These are phyloP conservation scores for Limnephilus marmoratus DNA, from an alignment of 2,888 invertebrate species.

Conservation along the genomic window DNA sequence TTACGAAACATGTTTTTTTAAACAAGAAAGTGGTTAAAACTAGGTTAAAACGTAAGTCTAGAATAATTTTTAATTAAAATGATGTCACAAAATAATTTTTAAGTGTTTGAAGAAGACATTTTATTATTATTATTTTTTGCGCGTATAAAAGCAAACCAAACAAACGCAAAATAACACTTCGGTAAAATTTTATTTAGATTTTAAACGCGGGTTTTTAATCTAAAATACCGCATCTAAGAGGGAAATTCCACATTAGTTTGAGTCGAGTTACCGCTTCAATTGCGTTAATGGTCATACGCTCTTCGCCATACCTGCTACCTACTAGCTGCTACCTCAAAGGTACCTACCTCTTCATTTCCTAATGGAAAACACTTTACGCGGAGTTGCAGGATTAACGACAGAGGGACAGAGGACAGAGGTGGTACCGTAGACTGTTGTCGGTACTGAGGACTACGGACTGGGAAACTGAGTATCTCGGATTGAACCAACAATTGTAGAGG, in stretches of 20 bases:
- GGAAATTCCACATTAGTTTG: neutral
- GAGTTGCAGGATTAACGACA: slow-evolving; percentile 34
- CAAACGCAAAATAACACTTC: no score
- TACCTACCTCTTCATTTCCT: slow-evolving; percentile 44
- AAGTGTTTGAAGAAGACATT: no score
- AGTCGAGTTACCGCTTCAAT: slow-evolving; percentile 12
- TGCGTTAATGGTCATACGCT: slow-evolving; percentile 38
- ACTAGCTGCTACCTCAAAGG: no score
- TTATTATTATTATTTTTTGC: no score
- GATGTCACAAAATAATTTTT: no score
- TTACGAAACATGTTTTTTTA: no score
- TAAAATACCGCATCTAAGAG: neutral
- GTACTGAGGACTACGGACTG: no score
- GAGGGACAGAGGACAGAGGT: slow-evolving; percentile 4
- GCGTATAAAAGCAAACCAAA: no score
- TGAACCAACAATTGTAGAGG: neutral
- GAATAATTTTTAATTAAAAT: no score
- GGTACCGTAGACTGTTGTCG: neutral
- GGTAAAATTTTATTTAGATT: neutral
- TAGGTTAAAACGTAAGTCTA: no score
- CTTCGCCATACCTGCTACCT: neutral
- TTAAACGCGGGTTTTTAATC: neutral
- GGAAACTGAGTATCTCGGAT: neutral
- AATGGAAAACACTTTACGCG: slow-evolving; percentile 48
- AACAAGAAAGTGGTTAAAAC: no score